Evolutionary conservation across 1,140 invertebrate species (phyloP), one percentile per base, ranked within the genome.

Genomic region (Drosophila saltans): DNA sequence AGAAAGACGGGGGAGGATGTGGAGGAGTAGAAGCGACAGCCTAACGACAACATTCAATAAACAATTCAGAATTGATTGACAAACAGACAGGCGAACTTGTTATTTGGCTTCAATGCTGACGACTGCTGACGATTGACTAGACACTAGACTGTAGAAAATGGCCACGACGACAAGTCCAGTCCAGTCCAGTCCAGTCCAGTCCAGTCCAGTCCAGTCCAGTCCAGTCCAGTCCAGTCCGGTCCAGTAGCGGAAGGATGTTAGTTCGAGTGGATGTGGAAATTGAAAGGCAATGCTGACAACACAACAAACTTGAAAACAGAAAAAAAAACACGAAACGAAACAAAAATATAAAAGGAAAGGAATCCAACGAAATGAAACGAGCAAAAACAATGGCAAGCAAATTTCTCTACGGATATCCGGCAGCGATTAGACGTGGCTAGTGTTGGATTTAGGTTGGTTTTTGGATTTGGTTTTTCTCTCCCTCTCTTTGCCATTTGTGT

Each of bases 11-110:
- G 4, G 2, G 28, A 30, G 28, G 9, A 60, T 10, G 9, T 10
- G 57, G 57, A 55, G 68, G 64, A 75, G 61, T 63, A 66, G 69
- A 77, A 73, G 81, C 78, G 75, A 79, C 79, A 79, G 80, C 81
- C 82, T 79, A 90, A 90, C 74, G 81, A 90, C 81, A 89, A 89
- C 84, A 89, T 89, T 89, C 81, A 90, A 90, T 90, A 84, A 90
- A 90, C 85, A 90, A 90, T 90, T 90, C 86, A 86, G 76, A 90
- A 90, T 90, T 90, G 85, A 90, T 90, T 90, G 85, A 90, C 85
- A 90, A 78, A 91, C 78, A 70, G 79, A 90, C 81, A 66, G 69
- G 66, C 58, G 66, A 78, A 58, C 45, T 63, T 75, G 68, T 80
- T 76, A 89, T 78, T 83, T 72, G 71, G 74, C 82, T 72, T 67